Base-by-base conservation (phyloP, 2,113 vertebrate species). In the Regulus satrapa region DNA sequence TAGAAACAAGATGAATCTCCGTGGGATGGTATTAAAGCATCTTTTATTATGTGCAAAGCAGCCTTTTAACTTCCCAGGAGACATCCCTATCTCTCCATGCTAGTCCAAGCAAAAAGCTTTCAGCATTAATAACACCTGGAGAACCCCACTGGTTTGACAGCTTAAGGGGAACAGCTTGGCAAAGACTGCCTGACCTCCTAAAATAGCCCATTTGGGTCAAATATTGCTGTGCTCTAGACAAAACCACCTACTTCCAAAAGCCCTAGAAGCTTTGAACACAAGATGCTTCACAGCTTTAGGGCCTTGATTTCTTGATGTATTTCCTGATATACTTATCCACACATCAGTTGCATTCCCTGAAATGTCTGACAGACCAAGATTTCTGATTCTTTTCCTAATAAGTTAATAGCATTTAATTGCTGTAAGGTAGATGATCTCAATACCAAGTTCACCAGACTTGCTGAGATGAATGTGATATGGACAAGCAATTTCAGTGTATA, bases 91-190 rank as follows among this genome's bases (percentile, higher is more conserved):
- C 94, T 92, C 93, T 61, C 88, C 62, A 73, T 74, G 74, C 68
- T 95, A 89, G 74, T 86, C 78, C 88, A 92, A 95, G 94, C 90
- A 96, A 97, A 97, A 95, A 96, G 92, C 95, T 96, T 95, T 95
- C 95, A 96, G 83, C 96, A 93, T 96, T 97, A 95, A 91, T 93
- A 94, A 95, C 82, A 94, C 90, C 95, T 95, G 94, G 48, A 92
- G 78, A 93, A 88, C 46, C n/a, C 88, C 40, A 21, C 43, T 77
- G 31, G 38, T 80, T 43, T 90, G 85, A 95, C 85, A 88, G 75
- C 91, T 86, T 86, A 54, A 89, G 88, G 40, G 76, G 78, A 92
- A 38, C 28, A 72, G 48, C 67, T 75, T 89, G 67, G 78, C 71
- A 82, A 85, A 85, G 58, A 67, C 48, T 92, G 32, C 31, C 54